Evolutionary conservation across 2,888 invertebrate genomes (phyloP).

Genomic region (Aphodius sticticus): DNA sequence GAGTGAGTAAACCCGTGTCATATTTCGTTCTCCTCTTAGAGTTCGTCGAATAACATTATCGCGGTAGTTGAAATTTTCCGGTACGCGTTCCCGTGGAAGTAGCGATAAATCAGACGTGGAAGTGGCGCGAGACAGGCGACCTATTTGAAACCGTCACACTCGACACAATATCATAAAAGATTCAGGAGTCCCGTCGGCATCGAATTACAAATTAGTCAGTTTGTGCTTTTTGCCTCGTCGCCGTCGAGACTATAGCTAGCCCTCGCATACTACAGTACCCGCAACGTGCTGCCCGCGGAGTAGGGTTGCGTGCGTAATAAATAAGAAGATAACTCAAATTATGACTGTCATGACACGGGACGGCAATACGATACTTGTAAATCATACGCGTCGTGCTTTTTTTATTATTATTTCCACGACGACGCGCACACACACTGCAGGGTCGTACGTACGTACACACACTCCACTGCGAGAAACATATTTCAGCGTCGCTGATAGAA

Average conservation of each 20-base stretch:
- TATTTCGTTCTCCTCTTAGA: too few relatives aligned
- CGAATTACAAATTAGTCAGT: constrained; percentile 4
- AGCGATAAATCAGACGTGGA: background rate
- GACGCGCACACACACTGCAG: background rate
- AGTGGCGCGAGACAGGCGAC: constrained; percentile 4
- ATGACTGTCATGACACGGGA: constrained; percentile 54
- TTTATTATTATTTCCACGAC: constrained; percentile 42
- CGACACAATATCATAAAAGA: background rate
- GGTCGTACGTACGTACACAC: constrained; percentile 8
- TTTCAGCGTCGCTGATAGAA: constrained; percentile 50
- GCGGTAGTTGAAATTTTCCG: background rate
- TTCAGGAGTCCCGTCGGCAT: constrained; percentile 4
- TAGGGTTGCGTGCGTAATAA: constrained; percentile 51
- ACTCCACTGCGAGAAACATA: constrained; percentile 37
- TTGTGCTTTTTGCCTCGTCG: background rate
- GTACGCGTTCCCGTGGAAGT: background rate
- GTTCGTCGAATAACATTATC: background rate
- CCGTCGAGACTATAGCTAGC: background rate
- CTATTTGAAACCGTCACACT: constrained; percentile 4
- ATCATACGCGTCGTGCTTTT: constrained; percentile 48
- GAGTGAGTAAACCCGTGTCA: background rate
- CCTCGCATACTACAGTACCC: background rate
- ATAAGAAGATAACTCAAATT: constrained; percentile 57
- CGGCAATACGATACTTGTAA: constrained; percentile 56
- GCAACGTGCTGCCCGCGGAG: constrained; percentile 26